Conservation (phyloP, 2,797 vertebrate genomes). For the Capromys pilorides region DNA sequence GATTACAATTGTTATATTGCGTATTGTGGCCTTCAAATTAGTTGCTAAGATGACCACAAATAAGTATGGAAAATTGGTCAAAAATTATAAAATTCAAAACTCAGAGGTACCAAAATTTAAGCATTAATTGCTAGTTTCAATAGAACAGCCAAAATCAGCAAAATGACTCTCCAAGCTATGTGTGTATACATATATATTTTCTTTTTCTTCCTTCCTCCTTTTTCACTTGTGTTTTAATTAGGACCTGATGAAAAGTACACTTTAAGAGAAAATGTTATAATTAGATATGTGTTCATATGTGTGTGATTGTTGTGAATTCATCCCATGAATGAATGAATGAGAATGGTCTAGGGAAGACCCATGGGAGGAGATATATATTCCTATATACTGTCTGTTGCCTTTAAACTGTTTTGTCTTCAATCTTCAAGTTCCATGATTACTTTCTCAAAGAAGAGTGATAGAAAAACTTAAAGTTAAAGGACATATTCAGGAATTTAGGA, state of each 20-base stretch:
- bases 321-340: not conserved
- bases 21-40: no score
- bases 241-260: not conserved
- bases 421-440: conserved; percentile 26
- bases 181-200: no score
- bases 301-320: not conserved
- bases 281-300: conserved; percentile 14
- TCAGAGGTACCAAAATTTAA: no score
- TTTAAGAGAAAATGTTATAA: conserved; percentile 28
- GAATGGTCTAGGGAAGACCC: not conserved
- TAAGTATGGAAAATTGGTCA: no score
- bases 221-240: not conserved
- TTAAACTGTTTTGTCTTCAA: conserved; percentile 57
- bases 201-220: no score
- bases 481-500: conserved; percentile 43
- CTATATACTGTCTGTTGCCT: conserved; percentile 31
- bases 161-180: no score
- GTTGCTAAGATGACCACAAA: no score
- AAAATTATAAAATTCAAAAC: no score
- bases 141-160: no score
- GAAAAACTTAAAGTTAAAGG: conserved; percentile 30
- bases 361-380: not conserved
- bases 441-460: conserved; percentile 40
- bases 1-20: no score
- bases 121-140: no score